A percentile compares a stretch with the other conserved stretches of the same genome.
Evolutionary conservation across 1,140 invertebrate genomes (phyloP).

Genomic region (Helicoverpa zea): DNA sequence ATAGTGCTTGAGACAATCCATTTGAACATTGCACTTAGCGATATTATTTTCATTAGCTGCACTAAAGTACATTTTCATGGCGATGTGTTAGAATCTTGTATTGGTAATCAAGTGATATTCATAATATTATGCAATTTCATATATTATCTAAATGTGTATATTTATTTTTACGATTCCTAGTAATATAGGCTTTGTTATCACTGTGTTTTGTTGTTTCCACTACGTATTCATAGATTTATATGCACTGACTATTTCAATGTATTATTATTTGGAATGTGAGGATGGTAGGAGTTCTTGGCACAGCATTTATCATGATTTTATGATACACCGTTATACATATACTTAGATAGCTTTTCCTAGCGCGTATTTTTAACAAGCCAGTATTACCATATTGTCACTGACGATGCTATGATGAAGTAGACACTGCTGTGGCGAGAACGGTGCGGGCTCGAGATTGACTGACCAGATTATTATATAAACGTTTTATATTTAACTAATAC

Average conservation of each 20-base stretch:
- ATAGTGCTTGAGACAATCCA: constrained; percentile 24
- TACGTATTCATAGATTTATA: constrained; percentile 48
- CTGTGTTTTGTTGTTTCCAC: constrained; percentile 48
- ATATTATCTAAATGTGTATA: constrained; percentile 43
- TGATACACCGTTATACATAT: constrained; percentile 15
- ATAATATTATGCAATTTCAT: constrained; percentile 31
- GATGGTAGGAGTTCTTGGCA: constrained; percentile 49
- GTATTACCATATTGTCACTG: neutral
- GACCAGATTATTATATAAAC: constrained; percentile 76
- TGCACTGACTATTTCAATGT: constrained; percentile 49
- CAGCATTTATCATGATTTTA: constrained; percentile 43
- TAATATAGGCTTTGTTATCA: constrained; percentile 49
- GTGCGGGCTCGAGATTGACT: constrained; percentile 73
- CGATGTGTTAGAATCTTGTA: constrained; percentile 37
- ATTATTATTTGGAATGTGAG: constrained; percentile 46
- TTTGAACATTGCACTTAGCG: constrained; percentile 24
- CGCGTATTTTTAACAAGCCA: constrained; percentile 1
- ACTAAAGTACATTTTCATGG: constrained; percentile 33
- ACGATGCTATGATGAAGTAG: constrained; percentile 6
- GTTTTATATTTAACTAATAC: constrained; percentile 74
- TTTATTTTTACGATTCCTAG: constrained; percentile 45
- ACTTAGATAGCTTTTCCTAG: constrained; percentile 12
- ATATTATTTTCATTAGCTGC: constrained; percentile 42
- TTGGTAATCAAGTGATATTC: constrained; percentile 42
- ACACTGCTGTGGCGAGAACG: constrained; percentile 51